Percentiles rank a stretch among this genome's conserved stretches.
Evolutionary conservation across 2,888 invertebrate genomes (phyloP).

Genomic region (Diarsia rubi): DNA sequence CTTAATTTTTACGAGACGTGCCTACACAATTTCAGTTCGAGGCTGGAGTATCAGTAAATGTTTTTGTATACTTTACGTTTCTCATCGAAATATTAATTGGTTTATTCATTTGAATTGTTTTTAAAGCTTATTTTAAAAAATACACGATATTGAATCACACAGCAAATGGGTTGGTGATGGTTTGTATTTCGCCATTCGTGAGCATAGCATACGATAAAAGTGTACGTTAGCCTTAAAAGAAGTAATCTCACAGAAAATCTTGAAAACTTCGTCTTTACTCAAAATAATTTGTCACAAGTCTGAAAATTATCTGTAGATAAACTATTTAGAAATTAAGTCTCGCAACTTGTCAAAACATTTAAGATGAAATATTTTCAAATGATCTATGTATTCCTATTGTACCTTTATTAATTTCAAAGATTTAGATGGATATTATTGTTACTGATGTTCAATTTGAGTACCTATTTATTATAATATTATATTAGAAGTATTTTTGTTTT

Average conservation of each 20-base stretch:
- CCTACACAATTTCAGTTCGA: background rate
- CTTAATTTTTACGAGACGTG: background rate
- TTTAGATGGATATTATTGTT: background rate
- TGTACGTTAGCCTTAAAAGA: background rate
- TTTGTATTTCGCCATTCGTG: background rate
- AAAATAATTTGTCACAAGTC: slow-evolving; percentile 22
- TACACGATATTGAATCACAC: background rate
- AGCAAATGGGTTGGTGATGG: background rate
- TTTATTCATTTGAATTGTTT: no score
- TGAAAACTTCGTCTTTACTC: background rate
- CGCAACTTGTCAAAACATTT: slow-evolving; percentile 24
- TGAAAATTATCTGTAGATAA: slow-evolving; percentile 28
- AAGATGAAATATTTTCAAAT: slow-evolving; percentile 13
- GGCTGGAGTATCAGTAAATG: background rate
- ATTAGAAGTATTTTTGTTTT: background rate
- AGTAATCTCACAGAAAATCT: slow-evolving; percentile 2
- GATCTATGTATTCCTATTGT: background rate
- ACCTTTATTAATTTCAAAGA: background rate
- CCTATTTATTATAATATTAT: background rate
- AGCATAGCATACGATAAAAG: background rate
- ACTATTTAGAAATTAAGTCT: slow-evolving; percentile 24
- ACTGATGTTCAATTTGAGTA: background rate
- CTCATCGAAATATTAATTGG: background rate
- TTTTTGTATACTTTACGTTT: background rate
- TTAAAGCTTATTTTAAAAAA: background rate